Evolutionary conservation across 2,797 vertebrate genomes (phyloP), one percentile per base, ranked within the genome.

Genomic region (Molossus alvarezi): DNA sequence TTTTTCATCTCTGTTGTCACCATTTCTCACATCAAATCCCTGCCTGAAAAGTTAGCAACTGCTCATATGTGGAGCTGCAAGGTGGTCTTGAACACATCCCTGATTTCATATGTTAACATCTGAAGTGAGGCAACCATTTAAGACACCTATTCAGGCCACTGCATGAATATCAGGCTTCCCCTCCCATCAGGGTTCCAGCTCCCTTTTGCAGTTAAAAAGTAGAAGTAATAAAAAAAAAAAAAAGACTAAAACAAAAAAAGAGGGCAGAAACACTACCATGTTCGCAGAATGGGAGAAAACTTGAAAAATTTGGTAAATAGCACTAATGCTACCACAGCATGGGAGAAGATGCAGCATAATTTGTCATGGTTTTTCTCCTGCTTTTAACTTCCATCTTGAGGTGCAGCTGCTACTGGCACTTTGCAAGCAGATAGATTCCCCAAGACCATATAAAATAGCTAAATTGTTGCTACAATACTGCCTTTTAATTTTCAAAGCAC

Each of bases 301-400:
- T 69, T n/a, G 13, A 93, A 88, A 79, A 23, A 75, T 37, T 72
- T 85, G 79, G 21, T 92, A 65, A 88, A 93, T 13, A 81, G 53
- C 20, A 57, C 1, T 62, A 69, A 86, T 3, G 60, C 76, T n/a
- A 85, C 7, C 41, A 65, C 9, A 77, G 67, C 13, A 45, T 23
- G 14, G 37, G 37, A 88, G 62, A 25, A 82, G 62, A 75, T 33
- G 8, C 33, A 81, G 25, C 8, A 65, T 33, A 33, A 33, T 21
- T 83, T 29, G 5, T 69, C 58, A 27, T 48, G 55, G 48, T 23
- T 85, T 65, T 88, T 23, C 17, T 29, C 9, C 76, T 51, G 37
- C 33, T 48, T 83, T 76, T 51, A 58, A 33, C 13, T 58, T 81
- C 18, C 41, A 65, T 37, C 8, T 79, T 11, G 9, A 17, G 64